These are phyloP conservation scores for Epistrophella euchroma DNA, from an alignment of 2,888 invertebrate genomes.

Conservation along the genomic window DNA sequence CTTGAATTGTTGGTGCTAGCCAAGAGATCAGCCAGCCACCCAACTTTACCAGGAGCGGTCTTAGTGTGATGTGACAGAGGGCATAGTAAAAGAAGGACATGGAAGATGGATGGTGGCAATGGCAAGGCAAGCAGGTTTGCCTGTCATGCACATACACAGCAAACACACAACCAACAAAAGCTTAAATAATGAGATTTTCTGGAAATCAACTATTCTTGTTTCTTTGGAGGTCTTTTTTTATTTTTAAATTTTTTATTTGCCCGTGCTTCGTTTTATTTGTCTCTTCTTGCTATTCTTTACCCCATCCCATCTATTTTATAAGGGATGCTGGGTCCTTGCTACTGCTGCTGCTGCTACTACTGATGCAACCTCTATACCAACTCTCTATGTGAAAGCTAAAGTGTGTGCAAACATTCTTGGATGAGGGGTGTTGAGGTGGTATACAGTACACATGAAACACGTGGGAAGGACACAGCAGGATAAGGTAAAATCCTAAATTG, in stretches of 20 bases:
- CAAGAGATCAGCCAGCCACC: conserved; percentile 24
- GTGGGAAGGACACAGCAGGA: conserved; percentile 39
- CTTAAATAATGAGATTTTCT: conserved; percentile 82
- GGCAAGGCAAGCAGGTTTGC: conserved; percentile 63
- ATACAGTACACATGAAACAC: conserved; percentile 41
- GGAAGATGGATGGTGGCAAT: conserved; percentile 65
- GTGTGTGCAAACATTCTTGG: conserved; percentile 57
- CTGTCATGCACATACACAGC: conserved; percentile 69
- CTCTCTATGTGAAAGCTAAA: conserved; percentile 62
- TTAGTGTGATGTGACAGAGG: conserved; percentile 70
- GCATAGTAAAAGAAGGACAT: conserved; percentile 38
- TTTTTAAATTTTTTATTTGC: conserved; percentile 5
- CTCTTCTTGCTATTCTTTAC: conserved; percentile 46
- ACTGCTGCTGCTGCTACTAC: conserved; percentile 55
- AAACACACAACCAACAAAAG: conserved; percentile 71
- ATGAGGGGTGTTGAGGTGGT: conserved; percentile 37
- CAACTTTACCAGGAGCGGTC: conserved; percentile 15
- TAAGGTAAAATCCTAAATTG: conserved; percentile 48
- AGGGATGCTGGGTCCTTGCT: conserved; percentile 47
- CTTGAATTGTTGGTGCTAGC: background rate
- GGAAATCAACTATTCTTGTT: conserved; percentile 77
- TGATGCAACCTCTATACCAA: conserved; percentile 73
- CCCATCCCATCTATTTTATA: conserved; percentile 23
- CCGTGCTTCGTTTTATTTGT: conserved; percentile 65
- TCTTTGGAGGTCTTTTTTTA: conserved; percentile 63